phyloP scores from a whole-genome alignment of 1,140 invertebrate species.

The Drosophila nebulosa region DNA sequence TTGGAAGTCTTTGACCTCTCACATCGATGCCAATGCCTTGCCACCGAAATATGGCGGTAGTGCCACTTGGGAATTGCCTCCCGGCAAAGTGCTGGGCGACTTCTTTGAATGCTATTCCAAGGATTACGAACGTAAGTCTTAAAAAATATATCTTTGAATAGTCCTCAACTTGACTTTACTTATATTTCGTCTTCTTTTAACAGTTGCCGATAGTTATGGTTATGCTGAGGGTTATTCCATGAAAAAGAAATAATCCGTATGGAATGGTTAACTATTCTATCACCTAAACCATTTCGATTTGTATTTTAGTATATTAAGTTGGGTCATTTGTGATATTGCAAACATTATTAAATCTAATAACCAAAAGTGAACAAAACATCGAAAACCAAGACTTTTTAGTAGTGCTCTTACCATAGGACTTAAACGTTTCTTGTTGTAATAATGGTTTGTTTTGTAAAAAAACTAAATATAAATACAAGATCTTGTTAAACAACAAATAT shows the following conservation, averaged over 20 bases:
- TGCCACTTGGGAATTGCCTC: constrained; percentile 81
- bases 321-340: constrained; percentile 78
- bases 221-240: constrained; percentile 60
- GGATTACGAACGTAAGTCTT: constrained; percentile 82
- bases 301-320: constrained; percentile 66
- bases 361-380: constrained; percentile 13
- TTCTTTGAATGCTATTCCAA: constrained; percentile 83
- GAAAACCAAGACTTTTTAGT: constrained; percentile 29
- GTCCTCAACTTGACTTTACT: rapidly evolving
- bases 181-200: background rate
- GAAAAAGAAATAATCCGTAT: constrained; percentile 49
- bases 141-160: background rate
- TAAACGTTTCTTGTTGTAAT: constrained; percentile 22
- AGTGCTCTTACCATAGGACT: constrained; percentile 34
- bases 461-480: constrained; percentile 27
- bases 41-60: constrained; percentile 88
- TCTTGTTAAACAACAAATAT: background rate
- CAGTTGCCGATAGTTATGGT: constrained; percentile 75
- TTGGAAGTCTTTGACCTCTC: constrained; percentile 84
- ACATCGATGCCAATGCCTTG: constrained; percentile 85
- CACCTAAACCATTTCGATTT: constrained; percentile 27
- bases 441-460: constrained; percentile 22
- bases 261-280: background rate
- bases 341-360: constrained; percentile 53
- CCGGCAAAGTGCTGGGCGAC: constrained; percentile 82